Percentiles rank a stretch among this genome's conserved stretches.
phyloP scores from a whole-genome alignment of 2,888 invertebrate species.

The Oscheius sp. region DNA sequence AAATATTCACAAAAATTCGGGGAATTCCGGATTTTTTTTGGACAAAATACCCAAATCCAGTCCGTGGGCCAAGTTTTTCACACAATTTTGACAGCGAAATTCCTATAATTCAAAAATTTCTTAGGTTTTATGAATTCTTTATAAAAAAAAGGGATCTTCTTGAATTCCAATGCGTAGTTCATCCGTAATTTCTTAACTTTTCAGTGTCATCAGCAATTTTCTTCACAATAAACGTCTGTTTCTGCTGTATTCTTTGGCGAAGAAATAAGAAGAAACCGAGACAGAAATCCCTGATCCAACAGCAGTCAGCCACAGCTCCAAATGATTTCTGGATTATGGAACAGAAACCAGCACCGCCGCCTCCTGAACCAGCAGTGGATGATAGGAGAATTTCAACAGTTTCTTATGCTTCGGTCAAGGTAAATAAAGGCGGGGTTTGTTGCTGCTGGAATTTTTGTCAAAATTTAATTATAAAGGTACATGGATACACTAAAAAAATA shows the following conservation, averaged over 20 bases:
- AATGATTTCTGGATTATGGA: constrained; percentile 32
- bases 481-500: no score
- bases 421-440: neutral
- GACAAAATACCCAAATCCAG: no score
- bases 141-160: no score
- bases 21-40: no score
- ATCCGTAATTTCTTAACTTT: constrained; percentile 5
- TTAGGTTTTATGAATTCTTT: no score
- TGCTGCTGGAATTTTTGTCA: no score
- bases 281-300: constrained; percentile 15
- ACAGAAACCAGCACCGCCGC: constrained; percentile 25
- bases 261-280: constrained; percentile 1
- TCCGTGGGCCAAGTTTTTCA: no score
- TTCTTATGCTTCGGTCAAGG: constrained; percentile 35
- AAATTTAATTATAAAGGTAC: no score
- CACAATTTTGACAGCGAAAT: neutral
- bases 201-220: constrained; percentile 49
- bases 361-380: neutral
- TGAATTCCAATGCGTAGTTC: no score
- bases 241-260: constrained; percentile 38
- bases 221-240: constrained; percentile 51
- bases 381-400: constrained; percentile 18
- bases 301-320: neutral
- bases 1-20: no score
- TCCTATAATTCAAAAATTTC: neutral